phyloP scores from a whole-genome alignment of 2,797 vertebrate genomes.

The Fistularia tabacaria region DNA sequence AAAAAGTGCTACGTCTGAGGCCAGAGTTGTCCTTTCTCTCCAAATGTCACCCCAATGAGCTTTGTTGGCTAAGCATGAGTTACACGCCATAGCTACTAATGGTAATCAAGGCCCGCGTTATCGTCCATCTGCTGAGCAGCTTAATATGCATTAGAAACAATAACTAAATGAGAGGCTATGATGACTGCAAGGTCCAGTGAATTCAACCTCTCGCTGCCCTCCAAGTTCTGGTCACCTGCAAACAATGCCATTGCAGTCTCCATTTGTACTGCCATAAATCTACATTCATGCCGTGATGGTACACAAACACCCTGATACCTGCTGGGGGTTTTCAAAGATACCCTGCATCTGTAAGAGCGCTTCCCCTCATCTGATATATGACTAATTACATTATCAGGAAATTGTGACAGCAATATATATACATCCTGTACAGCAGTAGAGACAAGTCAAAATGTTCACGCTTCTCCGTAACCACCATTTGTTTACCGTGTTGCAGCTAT shows the following conservation, averaged over 20 bases:
- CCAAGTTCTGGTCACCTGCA: constrained; percentile 61
- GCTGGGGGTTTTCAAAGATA: too few relatives aligned
- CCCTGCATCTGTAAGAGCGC: too few relatives aligned
- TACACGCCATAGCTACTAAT: constrained; percentile 63
- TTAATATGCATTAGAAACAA: constrained; percentile 73
- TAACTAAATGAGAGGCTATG: constrained; percentile 63
- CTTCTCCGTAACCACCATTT: too few relatives aligned
- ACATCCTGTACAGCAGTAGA: too few relatives aligned
- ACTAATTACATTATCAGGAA: too few relatives aligned
- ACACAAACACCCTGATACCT: background rate
- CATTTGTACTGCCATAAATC: constrained; percentile 63
- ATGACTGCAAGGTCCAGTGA: constrained; percentile 59
- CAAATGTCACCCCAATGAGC: constrained; percentile 56
- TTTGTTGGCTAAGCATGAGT: constrained; percentile 61
- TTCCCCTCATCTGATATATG: too few relatives aligned
- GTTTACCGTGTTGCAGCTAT: too few relatives aligned
- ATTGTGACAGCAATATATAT: too few relatives aligned
- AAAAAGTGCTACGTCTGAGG: constrained; percentile 32
- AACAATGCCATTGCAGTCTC: constrained; percentile 51
- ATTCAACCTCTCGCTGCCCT: constrained; percentile 61
- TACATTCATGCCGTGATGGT: constrained; percentile 39
- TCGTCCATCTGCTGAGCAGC: constrained; percentile 72
- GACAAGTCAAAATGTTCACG: too few relatives aligned
- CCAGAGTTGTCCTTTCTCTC: constrained; percentile 47
- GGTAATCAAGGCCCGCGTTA: constrained; percentile 69